Conservation (phyloP, 2,113 vertebrate species). For the Psammodynastes pulverulentus region DNA sequence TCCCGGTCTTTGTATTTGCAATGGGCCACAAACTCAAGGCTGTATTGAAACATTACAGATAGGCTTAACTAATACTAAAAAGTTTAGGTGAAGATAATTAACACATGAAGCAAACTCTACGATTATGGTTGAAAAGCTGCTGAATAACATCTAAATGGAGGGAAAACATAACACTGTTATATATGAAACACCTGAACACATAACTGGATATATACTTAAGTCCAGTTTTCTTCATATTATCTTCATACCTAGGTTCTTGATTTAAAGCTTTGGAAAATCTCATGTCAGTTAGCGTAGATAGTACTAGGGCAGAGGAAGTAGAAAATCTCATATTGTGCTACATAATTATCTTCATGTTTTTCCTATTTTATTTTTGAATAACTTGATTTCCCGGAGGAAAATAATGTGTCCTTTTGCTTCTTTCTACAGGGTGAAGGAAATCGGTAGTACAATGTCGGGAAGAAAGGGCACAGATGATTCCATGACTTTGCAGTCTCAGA, state of each 20-base stretch:
- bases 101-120: background rate
- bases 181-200: background rate
- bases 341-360: background rate
- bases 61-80: background rate
- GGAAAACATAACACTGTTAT: background rate
- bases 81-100: background rate
- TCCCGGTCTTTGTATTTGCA: background rate
- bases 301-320: background rate
- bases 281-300: background rate
- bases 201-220: background rate
- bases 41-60: background rate
- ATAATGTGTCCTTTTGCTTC: constrained; percentile 12
- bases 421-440: constrained; percentile 87
- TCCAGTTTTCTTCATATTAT: background rate
- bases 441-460: constrained; percentile 91
- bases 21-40: background rate
- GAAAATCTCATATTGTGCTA: background rate
- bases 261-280: too few relatives aligned
- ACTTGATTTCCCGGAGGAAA: background rate
- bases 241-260: background rate
- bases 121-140: background rate
- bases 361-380: background rate
- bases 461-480: constrained; percentile 94
- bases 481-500: constrained; percentile 96
- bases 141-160: background rate